phyloP scores from a whole-genome alignment of 1,140 invertebrate species.

The Probaryconus sp. region DNA sequence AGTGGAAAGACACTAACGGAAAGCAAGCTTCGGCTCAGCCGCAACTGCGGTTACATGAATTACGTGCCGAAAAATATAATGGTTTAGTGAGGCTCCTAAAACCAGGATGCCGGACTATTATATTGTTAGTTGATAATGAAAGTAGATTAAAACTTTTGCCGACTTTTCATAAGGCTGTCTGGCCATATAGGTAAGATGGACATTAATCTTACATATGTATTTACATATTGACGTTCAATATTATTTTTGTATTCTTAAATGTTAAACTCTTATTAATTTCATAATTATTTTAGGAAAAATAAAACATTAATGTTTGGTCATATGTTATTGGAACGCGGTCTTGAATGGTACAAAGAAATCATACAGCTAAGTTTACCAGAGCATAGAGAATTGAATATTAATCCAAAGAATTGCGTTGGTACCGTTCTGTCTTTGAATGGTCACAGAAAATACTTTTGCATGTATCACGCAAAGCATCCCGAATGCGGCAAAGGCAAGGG shows the following conservation, averaged over 20 bases:
- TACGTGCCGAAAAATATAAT: slow-evolving; percentile 96
- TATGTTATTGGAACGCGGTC: slow-evolving; percentile 92
- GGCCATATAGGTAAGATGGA: slow-evolving; percentile 97
- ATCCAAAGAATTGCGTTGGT: slow-evolving; percentile 97
- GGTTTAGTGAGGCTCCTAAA: slow-evolving; percentile 94
- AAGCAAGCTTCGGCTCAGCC: slow-evolving; percentile 77
- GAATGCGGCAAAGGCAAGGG: slow-evolving; percentile 79
- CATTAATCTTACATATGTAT: too few species aligned
- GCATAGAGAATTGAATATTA: slow-evolving; percentile 90
- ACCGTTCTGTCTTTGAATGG: slow-evolving; percentile 98
- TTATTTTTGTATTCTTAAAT: too few species aligned
- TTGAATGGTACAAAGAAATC: slow-evolving; percentile 94
- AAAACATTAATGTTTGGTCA: slow-evolving; percentile 96
- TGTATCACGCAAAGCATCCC: slow-evolving; percentile 97
- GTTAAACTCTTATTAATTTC: slow-evolving; percentile 1
- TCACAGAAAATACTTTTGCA: slow-evolving; percentile 97
- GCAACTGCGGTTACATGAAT: slow-evolving; percentile 92
- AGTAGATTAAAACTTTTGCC: slow-evolving; percentile 91
- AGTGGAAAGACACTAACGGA: slow-evolving; percentile 69
- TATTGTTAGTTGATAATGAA: slow-evolving; percentile 93
- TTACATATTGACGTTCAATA: too few species aligned
- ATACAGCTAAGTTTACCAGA: slow-evolving; percentile 90
- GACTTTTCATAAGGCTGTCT: slow-evolving; percentile 94
- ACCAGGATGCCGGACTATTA: slow-evolving; percentile 95
- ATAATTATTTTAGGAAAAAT: slow-evolving; percentile 82